phyloP scores from a whole-genome alignment of 2,797 vertebrate genomes.

The Sciurus vulgaris region DNA sequence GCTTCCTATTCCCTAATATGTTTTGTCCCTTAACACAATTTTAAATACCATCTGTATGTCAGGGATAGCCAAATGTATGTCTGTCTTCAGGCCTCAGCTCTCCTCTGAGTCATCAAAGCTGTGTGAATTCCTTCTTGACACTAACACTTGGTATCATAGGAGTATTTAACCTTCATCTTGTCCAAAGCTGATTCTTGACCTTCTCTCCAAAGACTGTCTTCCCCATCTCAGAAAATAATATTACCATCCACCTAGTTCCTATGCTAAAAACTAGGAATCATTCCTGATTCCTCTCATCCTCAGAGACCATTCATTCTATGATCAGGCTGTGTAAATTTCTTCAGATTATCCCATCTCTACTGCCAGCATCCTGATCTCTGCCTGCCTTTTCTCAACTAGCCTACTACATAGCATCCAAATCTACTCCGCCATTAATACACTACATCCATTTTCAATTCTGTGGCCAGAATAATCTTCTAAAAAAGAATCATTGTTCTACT shows the following conservation, averaged over 20 bases:
- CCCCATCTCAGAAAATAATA: not conserved
- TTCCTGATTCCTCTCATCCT: not conserved
- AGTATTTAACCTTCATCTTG: not conserved
- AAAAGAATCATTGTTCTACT: not conserved
- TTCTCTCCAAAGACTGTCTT: not conserved
- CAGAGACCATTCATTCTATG: not conserved
- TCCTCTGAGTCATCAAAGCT: not conserved
- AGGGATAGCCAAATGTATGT: not conserved
- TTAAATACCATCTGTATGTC: not conserved
- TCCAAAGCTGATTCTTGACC: not conserved
- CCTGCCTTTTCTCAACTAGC: not conserved
- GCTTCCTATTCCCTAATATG: not conserved
- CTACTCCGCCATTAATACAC: not conserved
- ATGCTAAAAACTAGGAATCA: not conserved
- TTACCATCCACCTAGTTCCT: not conserved
- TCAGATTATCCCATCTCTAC: not conserved
- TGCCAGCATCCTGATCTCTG: not conserved
- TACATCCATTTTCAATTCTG: not conserved
- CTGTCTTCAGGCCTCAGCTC: not conserved
- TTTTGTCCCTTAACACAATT: not conserved
- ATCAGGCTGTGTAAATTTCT: not conserved
- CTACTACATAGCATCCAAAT: not conserved
- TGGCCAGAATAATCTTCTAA: not conserved
- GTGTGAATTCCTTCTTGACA: not conserved
- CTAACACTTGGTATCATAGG: not conserved